These are phyloP conservation scores for Acridotheres tristis DNA, from an alignment of 2,797 vertebrate species.

Conservation along the genomic window DNA sequence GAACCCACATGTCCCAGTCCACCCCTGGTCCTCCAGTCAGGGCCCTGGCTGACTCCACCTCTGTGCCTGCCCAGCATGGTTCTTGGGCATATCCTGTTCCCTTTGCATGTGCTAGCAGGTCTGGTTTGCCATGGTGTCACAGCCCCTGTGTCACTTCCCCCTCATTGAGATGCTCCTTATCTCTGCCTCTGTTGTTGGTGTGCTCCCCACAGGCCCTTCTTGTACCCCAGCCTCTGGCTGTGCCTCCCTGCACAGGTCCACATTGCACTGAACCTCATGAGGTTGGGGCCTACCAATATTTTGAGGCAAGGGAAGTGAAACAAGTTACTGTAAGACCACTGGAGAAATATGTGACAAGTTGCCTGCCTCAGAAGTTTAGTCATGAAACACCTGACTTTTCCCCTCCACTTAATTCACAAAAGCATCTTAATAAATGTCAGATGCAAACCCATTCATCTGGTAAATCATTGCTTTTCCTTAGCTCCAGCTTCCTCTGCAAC, in stretches of 20 bases:
- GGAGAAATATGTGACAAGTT: background rate
- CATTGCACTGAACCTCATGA: rapidly evolving
- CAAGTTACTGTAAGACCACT: background rate
- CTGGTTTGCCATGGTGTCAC: background rate
- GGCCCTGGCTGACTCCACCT: background rate
- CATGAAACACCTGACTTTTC: background rate
- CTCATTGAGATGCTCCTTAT: background rate
- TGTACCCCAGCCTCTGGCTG: background rate
- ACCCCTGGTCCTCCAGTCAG: background rate
- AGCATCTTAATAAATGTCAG: background rate
- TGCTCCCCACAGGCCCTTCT: background rate
- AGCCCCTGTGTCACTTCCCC: background rate
- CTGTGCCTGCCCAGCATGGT: background rate
- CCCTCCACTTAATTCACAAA: background rate
- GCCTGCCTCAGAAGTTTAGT: background rate
- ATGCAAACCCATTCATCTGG: background rate
- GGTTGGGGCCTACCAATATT: background rate
- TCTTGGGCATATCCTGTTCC: background rate
- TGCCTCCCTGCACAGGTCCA: background rate
- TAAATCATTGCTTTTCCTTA: background rate
- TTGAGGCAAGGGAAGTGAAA: background rate
- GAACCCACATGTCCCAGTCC: background rate
- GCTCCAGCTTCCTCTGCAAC: constrained; percentile 17
- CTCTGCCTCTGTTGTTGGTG: background rate
- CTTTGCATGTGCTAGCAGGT: rapidly evolving